Conservation (phyloP, 2,113 vertebrate genomes). For the Alethe diademata region DNA sequence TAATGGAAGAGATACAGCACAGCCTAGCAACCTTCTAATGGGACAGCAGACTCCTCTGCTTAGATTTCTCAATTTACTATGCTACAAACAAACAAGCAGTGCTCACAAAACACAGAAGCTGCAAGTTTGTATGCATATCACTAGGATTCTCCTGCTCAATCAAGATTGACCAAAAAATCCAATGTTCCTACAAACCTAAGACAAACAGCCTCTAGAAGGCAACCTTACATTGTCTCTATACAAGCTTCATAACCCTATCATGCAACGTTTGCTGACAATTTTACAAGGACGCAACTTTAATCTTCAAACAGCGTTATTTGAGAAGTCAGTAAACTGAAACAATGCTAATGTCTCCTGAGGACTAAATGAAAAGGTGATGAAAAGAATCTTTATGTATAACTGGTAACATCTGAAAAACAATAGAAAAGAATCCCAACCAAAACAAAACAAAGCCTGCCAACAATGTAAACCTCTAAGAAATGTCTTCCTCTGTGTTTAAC, state of each 20-base stretch:
- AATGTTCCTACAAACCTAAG: not conserved
- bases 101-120: not conserved
- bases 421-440: no score
- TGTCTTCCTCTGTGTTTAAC: not conserved
- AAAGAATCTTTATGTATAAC: not conserved
- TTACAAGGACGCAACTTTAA: not conserved
- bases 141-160: not conserved
- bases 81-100: not conserved
- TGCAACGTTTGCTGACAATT: not conserved
- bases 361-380: not conserved
- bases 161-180: not conserved
- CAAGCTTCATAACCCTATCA: not conserved
- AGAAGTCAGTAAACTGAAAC: not conserved
- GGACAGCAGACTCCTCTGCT: not conserved
- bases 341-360: not conserved
- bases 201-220: not conserved
- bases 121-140: not conserved
- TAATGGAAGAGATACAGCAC: not conserved
- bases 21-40: not conserved
- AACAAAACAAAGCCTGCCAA: not conserved
- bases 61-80: not conserved
- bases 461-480: not conserved
- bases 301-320: not conserved
- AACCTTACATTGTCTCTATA: not conserved
- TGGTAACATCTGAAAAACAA: not conserved